Base-by-base conservation (phyloP, 2,888 invertebrate species). In the Pasiphila rectangulata region DNA sequence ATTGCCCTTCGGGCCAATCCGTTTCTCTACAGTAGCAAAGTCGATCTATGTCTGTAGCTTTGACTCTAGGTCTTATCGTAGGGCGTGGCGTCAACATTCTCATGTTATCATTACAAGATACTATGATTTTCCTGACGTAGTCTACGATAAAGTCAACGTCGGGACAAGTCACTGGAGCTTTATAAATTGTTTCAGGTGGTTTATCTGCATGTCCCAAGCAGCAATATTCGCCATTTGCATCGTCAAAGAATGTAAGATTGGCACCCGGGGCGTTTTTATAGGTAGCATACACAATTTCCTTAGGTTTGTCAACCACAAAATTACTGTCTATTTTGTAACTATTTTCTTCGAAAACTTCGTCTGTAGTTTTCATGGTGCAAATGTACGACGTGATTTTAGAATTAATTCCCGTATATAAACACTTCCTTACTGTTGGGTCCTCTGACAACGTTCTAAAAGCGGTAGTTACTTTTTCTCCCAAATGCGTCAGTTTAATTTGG, bases 41-140 rank as follows among this genome's bases (percentile, higher is more conserved):
- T 53, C 73, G 79, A 42, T 87, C 86, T 12, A 87, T 81, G 56
- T 88, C 87, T 1, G 86, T 85, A 1, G 87, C 85, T 68, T 81
- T 84, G 1, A 83, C 55, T 69, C 81, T 73, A 1, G 86, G 86
- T 44, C 47, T 69, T 52, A 87, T 81, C 2, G 79, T 72, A 6
- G 83, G 75, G 6, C 78, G 75, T 35, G 87, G 87, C 16, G 86
- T 87, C 46, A 88, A 59, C 86, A 83, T 86, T 53, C 87, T 76
- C 83, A 88, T 81, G 53, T 86, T 84, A 56, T 88, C 87, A 59
- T 88, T 85, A 59, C 87, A 86, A 2, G 87, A 86, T 7, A 79
- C 71, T 30, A 88, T 81, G 5, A 84, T 81, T 54, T 83, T 85
- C 29, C 83, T 72, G 1, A 87, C 76, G 49, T 88, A 88, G 50